Evolutionary conservation across 1,140 invertebrate species (phyloP).

Genomic region (Calosoma granatense): DNA sequence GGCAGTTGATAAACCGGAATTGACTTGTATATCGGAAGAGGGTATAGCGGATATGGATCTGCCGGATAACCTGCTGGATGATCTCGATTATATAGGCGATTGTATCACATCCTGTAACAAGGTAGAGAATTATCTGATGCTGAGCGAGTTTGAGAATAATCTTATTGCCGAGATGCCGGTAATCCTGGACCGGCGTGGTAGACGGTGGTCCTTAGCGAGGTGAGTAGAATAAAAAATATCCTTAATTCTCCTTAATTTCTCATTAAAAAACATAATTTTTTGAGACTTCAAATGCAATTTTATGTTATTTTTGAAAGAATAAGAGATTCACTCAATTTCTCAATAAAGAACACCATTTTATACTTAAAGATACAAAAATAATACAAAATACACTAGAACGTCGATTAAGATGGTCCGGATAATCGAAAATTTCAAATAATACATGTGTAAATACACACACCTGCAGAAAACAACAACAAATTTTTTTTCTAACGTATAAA

Average conservation of each 20-base stretch:
- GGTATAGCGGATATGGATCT: constrained; percentile 75
- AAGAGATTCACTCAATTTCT: constrained; percentile 14
- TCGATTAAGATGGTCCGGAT: too few species aligned
- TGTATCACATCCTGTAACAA: constrained; percentile 84
- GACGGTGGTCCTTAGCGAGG: constrained; percentile 57
- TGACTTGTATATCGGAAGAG: constrained; percentile 81
- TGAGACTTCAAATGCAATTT: too few species aligned
- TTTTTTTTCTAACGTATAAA: too few species aligned
- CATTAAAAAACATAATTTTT: too few species aligned
- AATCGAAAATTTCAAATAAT: too few species aligned
- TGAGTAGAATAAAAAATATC: constrained; percentile 25
- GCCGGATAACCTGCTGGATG: constrained; percentile 69
- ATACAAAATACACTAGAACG: too few species aligned
- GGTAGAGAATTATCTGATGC: constrained; percentile 78
- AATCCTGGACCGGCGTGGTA: constrained; percentile 53
- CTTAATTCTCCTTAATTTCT: too few species aligned
- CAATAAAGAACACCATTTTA: background rate
- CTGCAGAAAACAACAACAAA: too few species aligned
- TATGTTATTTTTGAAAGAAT: constrained; percentile 13
- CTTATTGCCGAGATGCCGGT: constrained; percentile 66
- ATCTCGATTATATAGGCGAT: constrained; percentile 71
- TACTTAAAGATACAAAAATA: too few species aligned
- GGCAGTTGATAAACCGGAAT: constrained; percentile 50
- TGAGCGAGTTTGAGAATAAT: constrained; percentile 80
- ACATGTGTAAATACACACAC: too few species aligned